Evolutionary conservation across 1,140 invertebrate species (phyloP).

Genomic region (Ips nitidus): DNA sequence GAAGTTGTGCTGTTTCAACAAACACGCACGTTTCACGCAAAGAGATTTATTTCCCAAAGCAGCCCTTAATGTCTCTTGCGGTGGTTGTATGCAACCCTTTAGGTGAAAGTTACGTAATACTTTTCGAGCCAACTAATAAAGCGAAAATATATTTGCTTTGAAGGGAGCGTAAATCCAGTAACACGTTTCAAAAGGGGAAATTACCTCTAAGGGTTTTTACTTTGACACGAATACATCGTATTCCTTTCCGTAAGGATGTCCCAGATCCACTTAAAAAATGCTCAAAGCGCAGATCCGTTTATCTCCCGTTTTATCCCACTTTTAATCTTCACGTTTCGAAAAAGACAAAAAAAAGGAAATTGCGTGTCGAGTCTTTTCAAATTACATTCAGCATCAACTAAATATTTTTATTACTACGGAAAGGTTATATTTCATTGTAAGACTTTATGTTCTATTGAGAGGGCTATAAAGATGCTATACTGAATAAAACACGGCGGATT

Average conservation of each 20-base stretch:
- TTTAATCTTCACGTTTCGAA: slow-evolving; percentile 23
- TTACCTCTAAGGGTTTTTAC: slow-evolving; percentile 16
- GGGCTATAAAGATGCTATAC: slow-evolving; percentile 7
- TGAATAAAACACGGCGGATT: slow-evolving; percentile 10
- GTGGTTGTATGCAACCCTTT: slow-evolving; percentile 1
- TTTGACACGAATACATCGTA: slow-evolving; percentile 27
- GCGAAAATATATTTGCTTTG: slow-evolving; percentile 3
- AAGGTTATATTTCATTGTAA: background rate
- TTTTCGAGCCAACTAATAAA: background rate
- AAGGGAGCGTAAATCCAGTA: slow-evolving; percentile 18
- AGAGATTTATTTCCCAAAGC: slow-evolving; percentile 11
- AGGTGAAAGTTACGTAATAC: background rate
- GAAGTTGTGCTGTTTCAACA: slow-evolving; percentile 19
- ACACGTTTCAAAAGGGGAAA: slow-evolving; percentile 22
- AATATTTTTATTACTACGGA: background rate
- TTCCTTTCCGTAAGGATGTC: slow-evolving; percentile 21
- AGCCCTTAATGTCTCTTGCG: slow-evolving; percentile 4
- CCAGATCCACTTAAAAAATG: slow-evolving; percentile 30
- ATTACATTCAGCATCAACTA: background rate
- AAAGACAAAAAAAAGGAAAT: slow-evolving; percentile 8
- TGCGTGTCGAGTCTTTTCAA: slow-evolving; percentile 5
- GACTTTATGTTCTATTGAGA: background rate
- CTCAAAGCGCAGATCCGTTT: slow-evolving; percentile 28
- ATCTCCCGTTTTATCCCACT: slow-evolving; percentile 25
- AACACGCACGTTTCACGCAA: slow-evolving; percentile 32